A percentile compares a stretch with the other conserved stretches of the same genome.
phyloP scores from a whole-genome alignment of 2,113 vertebrate species.

The Motacilla tschutschensis region DNA sequence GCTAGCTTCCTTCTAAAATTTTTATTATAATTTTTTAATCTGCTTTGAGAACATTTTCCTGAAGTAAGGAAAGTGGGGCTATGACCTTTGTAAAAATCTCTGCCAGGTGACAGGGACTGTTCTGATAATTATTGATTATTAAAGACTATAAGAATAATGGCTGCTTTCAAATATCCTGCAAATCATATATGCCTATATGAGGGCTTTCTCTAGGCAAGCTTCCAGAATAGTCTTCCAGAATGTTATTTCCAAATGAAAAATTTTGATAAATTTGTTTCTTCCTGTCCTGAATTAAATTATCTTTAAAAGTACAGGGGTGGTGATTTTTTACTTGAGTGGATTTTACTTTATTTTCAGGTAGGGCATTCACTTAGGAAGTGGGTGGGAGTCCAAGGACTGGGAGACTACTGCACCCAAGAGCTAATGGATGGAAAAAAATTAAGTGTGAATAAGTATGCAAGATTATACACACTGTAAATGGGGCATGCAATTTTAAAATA shows the following conservation, averaged over 20 bases:
- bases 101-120: conserved; percentile 10
- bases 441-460: conserved; percentile 22
- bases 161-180: neutral
- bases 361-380: neutral
- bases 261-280: neutral
- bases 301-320: neutral
- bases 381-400: neutral
- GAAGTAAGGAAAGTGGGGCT: neutral
- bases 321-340: neutral
- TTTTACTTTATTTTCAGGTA: conserved; percentile 21
- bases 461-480: conserved; percentile 48
- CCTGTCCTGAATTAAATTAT: neutral
- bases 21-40: neutral
- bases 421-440: conserved; percentile 24
- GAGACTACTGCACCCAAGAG: neutral
- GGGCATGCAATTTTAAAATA: conserved; percentile 54
- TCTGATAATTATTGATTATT: conserved; percentile 28
- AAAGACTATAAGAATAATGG: neutral
- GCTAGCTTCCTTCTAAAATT: neutral
- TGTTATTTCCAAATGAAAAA: neutral
- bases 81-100: conserved; percentile 12
- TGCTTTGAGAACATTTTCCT: neutral
- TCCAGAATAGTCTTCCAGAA: neutral
- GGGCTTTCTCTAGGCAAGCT: neutral
- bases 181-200: neutral